Evolutionary conservation across 1,140 invertebrate genomes (phyloP), one percentile per base, ranked within the genome.

Genomic region (Nilaparvata lugens): DNA sequence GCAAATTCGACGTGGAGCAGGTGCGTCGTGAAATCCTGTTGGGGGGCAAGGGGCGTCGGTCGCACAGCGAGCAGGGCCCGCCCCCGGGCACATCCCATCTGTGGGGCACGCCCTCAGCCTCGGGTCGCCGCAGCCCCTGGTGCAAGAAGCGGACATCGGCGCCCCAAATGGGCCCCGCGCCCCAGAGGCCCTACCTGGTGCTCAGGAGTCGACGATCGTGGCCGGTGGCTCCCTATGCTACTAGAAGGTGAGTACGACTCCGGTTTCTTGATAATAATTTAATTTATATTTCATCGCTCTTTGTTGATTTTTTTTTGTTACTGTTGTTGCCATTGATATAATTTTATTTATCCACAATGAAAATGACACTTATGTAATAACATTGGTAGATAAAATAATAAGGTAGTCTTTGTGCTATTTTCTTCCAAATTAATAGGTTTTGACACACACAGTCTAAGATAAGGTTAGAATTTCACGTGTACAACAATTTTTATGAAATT

Each of bases 151-250:
- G 68, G 4, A 69, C 68, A 4, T 70, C 69, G 4, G 70, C 70
- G 3, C 70, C 70, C 0, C 62, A 67, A 18, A 65, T 69, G 62
- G 65, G 64, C 14, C 61, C 45, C 55, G 21, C 64, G 62, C 52
- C 16, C 21, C 52, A 65, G 62, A 48, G 58, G 16, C 35, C 45
- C 0, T 28, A 66, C 3, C 58, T 70, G 9, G 65, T 70, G 13
- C 65, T 71, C 11, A 58, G 69, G 13, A 69, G 64, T n/a, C 42
- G 71, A 6, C 11, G 69, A 11, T 70, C 69, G 3, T 72, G 71
- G 71, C 71, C 71, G 6, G 69, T 70, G 0, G 70, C 70, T 0
- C 70, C 71, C 2, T 56, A 65, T 7, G 59, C 57, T n/a, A 62
- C 62, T 23, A 69, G 69, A 63, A 65, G 64, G 64, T 65, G 24